These are phyloP conservation scores for Sebastes steindachneri DNA, from an alignment of 2,797 vertebrate species.

Conservation along the genomic window DNA sequence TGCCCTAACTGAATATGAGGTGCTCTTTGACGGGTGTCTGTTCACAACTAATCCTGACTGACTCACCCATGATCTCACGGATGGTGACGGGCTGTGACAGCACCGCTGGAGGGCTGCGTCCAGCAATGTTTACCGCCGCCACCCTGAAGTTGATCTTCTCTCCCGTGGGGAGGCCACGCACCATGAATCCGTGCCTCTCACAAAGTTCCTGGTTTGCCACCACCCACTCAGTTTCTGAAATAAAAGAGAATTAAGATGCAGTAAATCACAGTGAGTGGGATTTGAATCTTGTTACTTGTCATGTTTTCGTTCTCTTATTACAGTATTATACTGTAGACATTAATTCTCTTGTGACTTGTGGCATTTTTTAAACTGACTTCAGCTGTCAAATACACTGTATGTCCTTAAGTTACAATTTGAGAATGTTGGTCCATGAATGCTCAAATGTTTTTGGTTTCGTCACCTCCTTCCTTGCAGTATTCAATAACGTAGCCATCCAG, in stretches of 20 bases:
- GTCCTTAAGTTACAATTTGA: neutral
- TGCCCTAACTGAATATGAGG: neutral
- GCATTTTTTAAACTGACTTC: neutral
- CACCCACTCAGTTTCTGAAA: slow-evolving; percentile 88
- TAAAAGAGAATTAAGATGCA: slow-evolving; percentile 30
- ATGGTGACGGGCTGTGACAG: slow-evolving; percentile 89
- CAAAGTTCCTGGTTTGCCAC: slow-evolving; percentile 84
- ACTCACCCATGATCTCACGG: slow-evolving; percentile 90
- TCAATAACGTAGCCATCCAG: slow-evolving; percentile 92
- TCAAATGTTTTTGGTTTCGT: slow-evolving; percentile 20
- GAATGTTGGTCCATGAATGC: neutral
- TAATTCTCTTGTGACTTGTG: neutral
- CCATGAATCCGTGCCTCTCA: slow-evolving; percentile 85
- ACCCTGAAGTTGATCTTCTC: slow-evolving; percentile 91
- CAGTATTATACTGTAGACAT: neutral
- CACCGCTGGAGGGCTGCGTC: slow-evolving; percentile 83
- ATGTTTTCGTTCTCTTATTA: slow-evolving; percentile 10
- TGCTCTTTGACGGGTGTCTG: neutral
- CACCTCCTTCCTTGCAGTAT: slow-evolving; percentile 92
- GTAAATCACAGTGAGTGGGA: slow-evolving; percentile 19
- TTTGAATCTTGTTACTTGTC: neutral
- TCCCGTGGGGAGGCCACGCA: slow-evolving; percentile 88
- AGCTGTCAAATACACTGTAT: neutral
- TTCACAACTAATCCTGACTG: neutral
- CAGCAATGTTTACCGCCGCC: slow-evolving; percentile 88